Percentiles rank a stretch among this genome's conserved stretches.
phyloP scores from a whole-genome alignment of 2,888 invertebrate species.

The Acanthoscelides obtectus region DNA sequence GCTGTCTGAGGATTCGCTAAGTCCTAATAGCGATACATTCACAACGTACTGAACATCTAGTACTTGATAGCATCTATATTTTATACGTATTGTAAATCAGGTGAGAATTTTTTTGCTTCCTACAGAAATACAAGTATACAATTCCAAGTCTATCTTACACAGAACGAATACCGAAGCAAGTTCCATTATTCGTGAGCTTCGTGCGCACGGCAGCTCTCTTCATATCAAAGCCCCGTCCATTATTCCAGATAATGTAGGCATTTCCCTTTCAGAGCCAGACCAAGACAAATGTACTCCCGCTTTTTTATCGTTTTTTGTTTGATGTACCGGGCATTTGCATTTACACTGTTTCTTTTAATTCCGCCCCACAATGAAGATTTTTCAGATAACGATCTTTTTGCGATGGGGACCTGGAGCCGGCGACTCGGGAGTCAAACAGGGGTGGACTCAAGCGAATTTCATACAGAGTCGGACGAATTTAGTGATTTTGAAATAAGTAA shows the following conservation, averaged over 20 bases:
- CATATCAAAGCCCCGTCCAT: background rate
- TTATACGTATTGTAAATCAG: too few relatives aligned
- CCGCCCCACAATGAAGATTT: background rate
- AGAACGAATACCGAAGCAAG: background rate
- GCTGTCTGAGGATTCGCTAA: too few relatives aligned
- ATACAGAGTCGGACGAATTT: too few relatives aligned
- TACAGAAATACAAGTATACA: background rate
- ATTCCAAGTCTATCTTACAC: background rate
- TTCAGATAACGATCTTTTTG: conserved; percentile 2
- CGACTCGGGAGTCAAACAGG: background rate
- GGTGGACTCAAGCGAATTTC: background rate
- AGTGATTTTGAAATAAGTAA: too few relatives aligned
- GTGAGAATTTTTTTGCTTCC: background rate
- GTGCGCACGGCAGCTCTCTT: background rate
- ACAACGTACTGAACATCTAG: too few relatives aligned
- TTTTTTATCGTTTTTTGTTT: conserved; percentile 1
- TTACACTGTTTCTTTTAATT: conserved; percentile 1
- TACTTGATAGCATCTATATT: too few relatives aligned
- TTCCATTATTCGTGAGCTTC: background rate
- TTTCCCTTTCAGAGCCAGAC: background rate
- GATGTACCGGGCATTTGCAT: conserved; percentile 2
- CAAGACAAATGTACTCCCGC: background rate
- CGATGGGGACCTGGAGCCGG: background rate
- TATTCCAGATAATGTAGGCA: background rate
- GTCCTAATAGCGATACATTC: too few relatives aligned